Conservation (phyloP, 2,113 vertebrate genomes). For the Lophochroa leadbeateri region DNA sequence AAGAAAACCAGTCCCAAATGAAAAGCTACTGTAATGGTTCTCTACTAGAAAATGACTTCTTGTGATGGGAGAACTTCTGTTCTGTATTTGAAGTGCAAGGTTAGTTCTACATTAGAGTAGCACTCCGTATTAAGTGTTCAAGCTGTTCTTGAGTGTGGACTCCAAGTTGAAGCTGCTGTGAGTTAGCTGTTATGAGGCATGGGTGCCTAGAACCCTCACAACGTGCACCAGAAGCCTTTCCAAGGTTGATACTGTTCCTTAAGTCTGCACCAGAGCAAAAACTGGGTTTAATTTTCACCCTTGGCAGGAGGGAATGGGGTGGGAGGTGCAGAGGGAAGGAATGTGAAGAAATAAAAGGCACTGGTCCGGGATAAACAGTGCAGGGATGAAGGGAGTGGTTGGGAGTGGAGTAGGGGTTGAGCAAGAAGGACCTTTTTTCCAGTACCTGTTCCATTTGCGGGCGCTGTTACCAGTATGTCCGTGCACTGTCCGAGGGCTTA, state of each 20-base stretch:
- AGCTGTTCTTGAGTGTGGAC: background rate
- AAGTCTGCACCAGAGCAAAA: constrained; percentile 35
- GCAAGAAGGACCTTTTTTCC: constrained; percentile 75
- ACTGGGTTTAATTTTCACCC: background rate
- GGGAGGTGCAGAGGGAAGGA: constrained; percentile 61
- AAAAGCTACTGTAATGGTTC: background rate
- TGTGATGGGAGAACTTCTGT: background rate
- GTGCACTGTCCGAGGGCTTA: constrained; percentile 93
- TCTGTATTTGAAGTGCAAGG: background rate
- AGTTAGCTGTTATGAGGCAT: background rate
- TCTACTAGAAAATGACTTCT: background rate
- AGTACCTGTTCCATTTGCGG: constrained; percentile 88
- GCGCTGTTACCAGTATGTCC: constrained; percentile 90
- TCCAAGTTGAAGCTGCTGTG: background rate
- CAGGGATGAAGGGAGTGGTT: constrained; percentile 62
- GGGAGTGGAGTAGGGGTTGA: constrained; percentile 61
- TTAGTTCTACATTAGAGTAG: background rate
- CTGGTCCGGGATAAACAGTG: constrained; percentile 64
- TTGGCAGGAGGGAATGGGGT: constrained; percentile 47
- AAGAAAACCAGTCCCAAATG: background rate
- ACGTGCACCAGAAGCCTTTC: background rate
- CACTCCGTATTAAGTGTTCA: background rate
- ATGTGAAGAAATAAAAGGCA: constrained; percentile 69
- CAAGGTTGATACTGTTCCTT: background rate
- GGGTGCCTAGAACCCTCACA: background rate